These are phyloP conservation scores for Meriones psammophilus DNA, from an alignment of 2,797 vertebrate genomes.

Conservation along the genomic window DNA sequence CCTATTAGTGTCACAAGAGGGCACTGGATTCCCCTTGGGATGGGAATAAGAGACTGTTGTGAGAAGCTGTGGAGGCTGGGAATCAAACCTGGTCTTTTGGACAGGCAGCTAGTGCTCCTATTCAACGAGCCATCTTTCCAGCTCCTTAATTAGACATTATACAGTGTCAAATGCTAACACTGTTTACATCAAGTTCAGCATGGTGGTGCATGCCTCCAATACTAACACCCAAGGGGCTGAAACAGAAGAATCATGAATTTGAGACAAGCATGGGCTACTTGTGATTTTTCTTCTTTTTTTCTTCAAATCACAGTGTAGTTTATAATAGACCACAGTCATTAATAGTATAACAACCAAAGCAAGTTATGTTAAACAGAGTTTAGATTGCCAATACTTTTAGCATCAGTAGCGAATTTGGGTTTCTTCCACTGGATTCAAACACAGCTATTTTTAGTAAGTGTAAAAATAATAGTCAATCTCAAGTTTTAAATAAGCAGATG, in stretches of 20 bases:
- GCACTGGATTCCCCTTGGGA: neutral
- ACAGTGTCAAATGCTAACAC: conserved; percentile 50
- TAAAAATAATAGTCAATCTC: conserved; percentile 65
- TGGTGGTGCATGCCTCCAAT: neutral
- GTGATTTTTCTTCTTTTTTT: neutral
- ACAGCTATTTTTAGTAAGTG: conserved; percentile 66
- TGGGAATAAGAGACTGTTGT: neutral
- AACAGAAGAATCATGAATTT: neutral
- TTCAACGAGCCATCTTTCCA: neutral
- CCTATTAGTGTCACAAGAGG: neutral
- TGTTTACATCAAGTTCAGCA: conserved; percentile 26
- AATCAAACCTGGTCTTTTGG: neutral
- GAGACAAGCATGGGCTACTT: neutral
- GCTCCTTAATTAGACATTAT: neutral
- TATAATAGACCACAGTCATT: conserved; percentile 50
- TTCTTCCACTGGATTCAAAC: conserved; percentile 58
- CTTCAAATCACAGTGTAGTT: conserved; percentile 45
- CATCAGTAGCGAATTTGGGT: conserved; percentile 48
- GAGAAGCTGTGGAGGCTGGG: neutral
- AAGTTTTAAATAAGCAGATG: conserved; percentile 68
- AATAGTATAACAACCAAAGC: conserved; percentile 60
- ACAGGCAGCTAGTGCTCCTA: neutral
- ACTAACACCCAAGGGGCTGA: neutral
- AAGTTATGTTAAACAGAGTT: conserved; percentile 63
- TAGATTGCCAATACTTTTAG: conserved; percentile 65